Percentiles rank a stretch among this genome's conserved stretches.
These are phyloP conservation scores for Lerista edwardsae DNA, from an alignment of 2,797 vertebrate species.

Conservation along the genomic window DNA sequence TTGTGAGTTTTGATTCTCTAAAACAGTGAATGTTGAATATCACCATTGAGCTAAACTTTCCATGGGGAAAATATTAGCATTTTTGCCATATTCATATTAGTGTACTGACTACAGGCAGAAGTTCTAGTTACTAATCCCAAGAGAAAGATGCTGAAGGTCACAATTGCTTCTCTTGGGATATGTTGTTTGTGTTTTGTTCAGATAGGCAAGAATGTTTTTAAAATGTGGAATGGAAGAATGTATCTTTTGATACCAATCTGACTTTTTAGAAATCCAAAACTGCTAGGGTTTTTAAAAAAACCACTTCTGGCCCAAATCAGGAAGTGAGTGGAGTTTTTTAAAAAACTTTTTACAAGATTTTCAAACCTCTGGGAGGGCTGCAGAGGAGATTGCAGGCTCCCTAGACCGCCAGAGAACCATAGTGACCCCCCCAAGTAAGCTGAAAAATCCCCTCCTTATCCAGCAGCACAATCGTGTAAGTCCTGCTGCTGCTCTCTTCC, in stretches of 20 bases:
- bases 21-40: background rate
- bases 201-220: slow-evolving; percentile 17
- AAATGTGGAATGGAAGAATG: slow-evolving; percentile 20
- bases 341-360: no score
- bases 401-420: no score
- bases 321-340: no score
- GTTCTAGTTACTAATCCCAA: background rate
- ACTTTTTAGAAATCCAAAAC: background rate
- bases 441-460: no score
- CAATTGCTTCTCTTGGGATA: slow-evolving; percentile 33
- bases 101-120: background rate
- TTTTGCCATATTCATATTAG: background rate
- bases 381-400: no score
- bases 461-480: no score
- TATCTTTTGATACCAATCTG: background rate
- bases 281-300: no score
- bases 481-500: no score
- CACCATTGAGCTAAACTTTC: background rate
- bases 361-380: no score
- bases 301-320: no score
- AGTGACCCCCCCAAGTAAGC: no score
- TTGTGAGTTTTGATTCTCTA: background rate
- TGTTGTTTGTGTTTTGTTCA: background rate
- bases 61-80: background rate
- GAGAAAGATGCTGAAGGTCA: slow-evolving; percentile 1